Evolutionary conservation across 1,140 invertebrate species (phyloP).

Genomic region (Leguminivora glycinivorella): DNA sequence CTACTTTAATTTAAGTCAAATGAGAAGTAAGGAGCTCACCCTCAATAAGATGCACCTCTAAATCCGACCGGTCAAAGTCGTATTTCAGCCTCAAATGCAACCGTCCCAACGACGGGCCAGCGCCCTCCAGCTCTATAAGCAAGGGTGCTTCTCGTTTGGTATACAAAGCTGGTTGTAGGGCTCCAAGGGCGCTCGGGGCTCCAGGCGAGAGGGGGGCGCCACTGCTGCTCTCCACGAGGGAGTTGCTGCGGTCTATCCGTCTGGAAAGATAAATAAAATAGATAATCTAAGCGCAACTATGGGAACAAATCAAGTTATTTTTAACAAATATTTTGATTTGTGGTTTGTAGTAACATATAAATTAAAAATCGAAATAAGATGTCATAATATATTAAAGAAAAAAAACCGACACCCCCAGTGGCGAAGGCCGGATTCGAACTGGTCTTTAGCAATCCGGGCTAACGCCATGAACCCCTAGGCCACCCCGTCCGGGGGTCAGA

Average conservation of each 20-base stretch:
- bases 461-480: too few relatives aligned
- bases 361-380: too few relatives aligned
- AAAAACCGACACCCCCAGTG: not conserved
- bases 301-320: too few relatives aligned
- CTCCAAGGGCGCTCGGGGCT: constrained; percentile 85
- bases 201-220: constrained; percentile 69
- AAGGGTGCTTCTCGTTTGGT: constrained; percentile 86
- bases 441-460: too few relatives aligned
- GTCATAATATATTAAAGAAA: too few relatives aligned
- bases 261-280: constrained; percentile 56
- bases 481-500: too few relatives aligned
- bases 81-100: constrained; percentile 93
- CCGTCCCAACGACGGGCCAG: constrained; percentile 84
- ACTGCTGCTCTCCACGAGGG: constrained; percentile 74
- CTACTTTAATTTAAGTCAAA: too few relatives aligned
- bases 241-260: constrained; percentile 77
- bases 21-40: too few relatives aligned
- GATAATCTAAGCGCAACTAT: too few relatives aligned
- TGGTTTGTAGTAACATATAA: too few relatives aligned
- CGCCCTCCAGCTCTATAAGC: constrained; percentile 82
- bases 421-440: too few relatives aligned
- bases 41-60: constrained; percentile 93
- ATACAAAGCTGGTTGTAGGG: constrained; percentile 92
- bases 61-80: constrained; percentile 92
- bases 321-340: too few relatives aligned